Percentiles rank a stretch among this genome's conserved stretches.
These are phyloP conservation scores for Triops cancriformis DNA, from an alignment of 1,140 invertebrate species.

Conservation along the genomic window DNA sequence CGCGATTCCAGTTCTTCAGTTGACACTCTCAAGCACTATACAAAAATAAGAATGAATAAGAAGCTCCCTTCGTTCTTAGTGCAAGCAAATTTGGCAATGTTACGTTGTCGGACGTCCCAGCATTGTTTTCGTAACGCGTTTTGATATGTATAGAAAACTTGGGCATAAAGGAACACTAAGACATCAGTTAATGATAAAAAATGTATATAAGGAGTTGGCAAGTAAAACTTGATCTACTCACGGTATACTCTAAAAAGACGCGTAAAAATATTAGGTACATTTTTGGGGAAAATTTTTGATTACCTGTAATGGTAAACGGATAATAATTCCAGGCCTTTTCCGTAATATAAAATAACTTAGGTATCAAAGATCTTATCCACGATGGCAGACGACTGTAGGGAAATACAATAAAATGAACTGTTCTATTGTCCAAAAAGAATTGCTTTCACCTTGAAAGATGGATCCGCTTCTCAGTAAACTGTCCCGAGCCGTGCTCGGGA, in stretches of 20 bases:
- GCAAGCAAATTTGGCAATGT: slow-evolving; percentile 35
- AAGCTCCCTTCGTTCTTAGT: background rate
- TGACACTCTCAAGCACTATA: slow-evolving; percentile 63
- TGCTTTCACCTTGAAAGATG: slow-evolving; percentile 68
- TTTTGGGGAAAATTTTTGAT: slow-evolving; percentile 19
- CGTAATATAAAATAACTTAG: slow-evolving; percentile 83
- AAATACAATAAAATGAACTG: slow-evolving; percentile 27
- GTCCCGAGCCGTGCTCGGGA: slow-evolving; percentile 68
- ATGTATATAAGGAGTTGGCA: background rate
- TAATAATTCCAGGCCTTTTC: slow-evolving; percentile 95
- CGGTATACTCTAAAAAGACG: slow-evolving; percentile 45
- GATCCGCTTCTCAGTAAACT: slow-evolving; percentile 85
- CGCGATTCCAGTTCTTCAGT: slow-evolving; percentile 61
- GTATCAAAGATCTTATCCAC: slow-evolving; percentile 78
- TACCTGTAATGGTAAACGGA: slow-evolving; percentile 82
- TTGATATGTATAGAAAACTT: slow-evolving; percentile 79
- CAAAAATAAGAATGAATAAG: slow-evolving; percentile 5
- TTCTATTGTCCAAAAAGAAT: background rate
- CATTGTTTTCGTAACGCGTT: slow-evolving; percentile 83
- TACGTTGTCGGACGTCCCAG: slow-evolving; percentile 81
- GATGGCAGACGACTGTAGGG: slow-evolving; percentile 71
- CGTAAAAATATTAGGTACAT: slow-evolving; percentile 30
- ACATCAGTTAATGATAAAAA: slow-evolving; percentile 35
- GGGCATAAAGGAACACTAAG: slow-evolving; percentile 85
- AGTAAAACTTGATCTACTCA: slow-evolving; percentile 24